Base-by-base conservation (phyloP, 2,113 vertebrate species). In the Syngnathus floridae region DNA sequence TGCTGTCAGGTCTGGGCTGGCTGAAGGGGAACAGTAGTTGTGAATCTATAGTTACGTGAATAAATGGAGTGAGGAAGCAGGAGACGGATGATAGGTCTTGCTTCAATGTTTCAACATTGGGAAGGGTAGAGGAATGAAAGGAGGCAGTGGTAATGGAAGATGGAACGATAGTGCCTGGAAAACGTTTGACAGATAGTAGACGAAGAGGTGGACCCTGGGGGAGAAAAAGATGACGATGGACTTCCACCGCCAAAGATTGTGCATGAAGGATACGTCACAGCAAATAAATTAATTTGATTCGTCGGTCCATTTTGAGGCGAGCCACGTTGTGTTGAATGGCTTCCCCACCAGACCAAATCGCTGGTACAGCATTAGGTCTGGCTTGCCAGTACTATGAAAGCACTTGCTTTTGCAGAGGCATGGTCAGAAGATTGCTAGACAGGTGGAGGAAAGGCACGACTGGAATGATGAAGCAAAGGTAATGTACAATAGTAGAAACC, bases 381-480 rank as follows among this genome's bases (percentile, higher is more conserved):
- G 26, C 26, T 31, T 31, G 26, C 26, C 26, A 31, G 73, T 14
- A 0, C 37, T 4, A 40, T 45, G 62, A 66, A 40, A 64, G 75
- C 68, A 67, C 63, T 62, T 80, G 57, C 71, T 72, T 76, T 70
- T 76, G 76, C 70, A 76, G 64, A 80, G 81, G 67, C 78, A 80
- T 74, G 71, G 82, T 87, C 82, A 83, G 80, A 84, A 90, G 83
- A 90, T 84, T 87, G 87, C 73, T 81, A 81, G 78, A 77, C 76
- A 84, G 83, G 80, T 40, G 78, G 77, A 74, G 60, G 22, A 76
- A 49, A 69, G 73, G 75, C 82, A 80, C 81, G 82, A 76, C 73
- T 82, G 81, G 76, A 74, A 78, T 77, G 72, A 88, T 82, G 70
- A 84, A 67, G 71, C 66, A 70, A 71, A 69, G 69, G 67, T 58